These are phyloP conservation scores for Stichopus horrens DNA, from an alignment of 53 echinoderm and acorn worm genomes.

Conservation along the genomic window DNA sequence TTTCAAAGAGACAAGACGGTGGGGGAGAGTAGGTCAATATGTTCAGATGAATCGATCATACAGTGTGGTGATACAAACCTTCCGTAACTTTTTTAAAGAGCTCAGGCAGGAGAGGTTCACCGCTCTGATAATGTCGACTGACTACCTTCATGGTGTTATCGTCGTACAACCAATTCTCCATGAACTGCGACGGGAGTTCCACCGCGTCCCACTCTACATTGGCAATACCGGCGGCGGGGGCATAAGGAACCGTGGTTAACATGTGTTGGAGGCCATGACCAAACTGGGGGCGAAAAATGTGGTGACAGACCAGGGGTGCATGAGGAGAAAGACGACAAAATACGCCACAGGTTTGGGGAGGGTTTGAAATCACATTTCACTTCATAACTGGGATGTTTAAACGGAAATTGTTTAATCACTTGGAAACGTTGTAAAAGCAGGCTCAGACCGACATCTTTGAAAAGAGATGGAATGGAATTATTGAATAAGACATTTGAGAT, in stretches of 20 bases:
- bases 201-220: slow-evolving; percentile 99
- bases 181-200: slow-evolving; percentile 94
- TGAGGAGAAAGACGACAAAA: background rate
- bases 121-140: slow-evolving; percentile 81
- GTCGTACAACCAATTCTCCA: slow-evolving; percentile 99
- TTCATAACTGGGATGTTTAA: background rate
- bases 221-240: slow-evolving; percentile 83
- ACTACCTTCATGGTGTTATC: slow-evolving; percentile 66
- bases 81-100: slow-evolving; percentile 79
- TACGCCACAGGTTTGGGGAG: background rate
- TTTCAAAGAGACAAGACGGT: too few species aligned
- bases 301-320: background rate
- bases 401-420: too few species aligned
- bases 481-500: too few species aligned
- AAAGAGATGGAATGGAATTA: too few species aligned
- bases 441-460: too few species aligned
- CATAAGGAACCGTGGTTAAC: slow-evolving; percentile 81
- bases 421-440: too few species aligned
- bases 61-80: slow-evolving; percentile 49
- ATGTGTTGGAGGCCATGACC: slow-evolving; percentile 98
- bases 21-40: too few species aligned
- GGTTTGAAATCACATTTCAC: background rate
- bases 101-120: slow-evolving; percentile 60
- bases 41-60: too few species aligned
- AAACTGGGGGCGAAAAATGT: slow-evolving; percentile 54